phyloP scores from a whole-genome alignment of 2,113 vertebrate genomes.

The Pyrgilauda ruficollis region DNA sequence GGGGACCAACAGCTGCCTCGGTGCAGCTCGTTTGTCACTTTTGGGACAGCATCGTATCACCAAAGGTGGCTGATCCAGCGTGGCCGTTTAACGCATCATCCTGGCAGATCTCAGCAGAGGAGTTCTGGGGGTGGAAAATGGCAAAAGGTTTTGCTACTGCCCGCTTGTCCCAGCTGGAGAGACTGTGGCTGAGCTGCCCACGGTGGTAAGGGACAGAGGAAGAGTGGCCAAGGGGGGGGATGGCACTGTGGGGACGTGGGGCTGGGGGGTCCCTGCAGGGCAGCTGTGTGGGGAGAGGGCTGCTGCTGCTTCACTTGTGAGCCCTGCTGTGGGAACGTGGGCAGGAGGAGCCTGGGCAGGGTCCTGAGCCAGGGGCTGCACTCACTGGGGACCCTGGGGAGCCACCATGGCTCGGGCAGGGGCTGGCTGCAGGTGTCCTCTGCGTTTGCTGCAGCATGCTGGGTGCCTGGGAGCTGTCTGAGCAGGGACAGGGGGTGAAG shows the following conservation, averaged over 20 bases:
- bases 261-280: fast-evolving
- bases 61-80: neutral
- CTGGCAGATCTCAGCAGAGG: neutral
- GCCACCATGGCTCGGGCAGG: fast-evolving
- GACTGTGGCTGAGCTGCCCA: neutral
- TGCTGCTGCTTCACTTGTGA: neutral
- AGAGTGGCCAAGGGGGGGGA: fast-evolving
- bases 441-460: fast-evolving
- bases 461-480: neutral
- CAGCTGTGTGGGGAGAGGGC: fast-evolving
- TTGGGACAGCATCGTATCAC: fast-evolving
- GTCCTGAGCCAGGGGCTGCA: fast-evolving
- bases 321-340: fast-evolving
- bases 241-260: neutral
- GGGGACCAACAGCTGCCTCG: neutral
- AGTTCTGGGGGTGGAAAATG: neutral
- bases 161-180: neutral
- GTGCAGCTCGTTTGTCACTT: fast-evolving
- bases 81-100: neutral
- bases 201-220: neutral
- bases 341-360: neutral
- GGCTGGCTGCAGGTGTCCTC: neutral
- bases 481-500: neutral
- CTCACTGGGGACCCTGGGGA: fast-evolving
- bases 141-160: neutral